A percentile compares a stretch with the other conserved stretches of the same genome.
Conservation (phyloP, 2,797 vertebrate genomes). For the Telmatherina bonti region DNA sequence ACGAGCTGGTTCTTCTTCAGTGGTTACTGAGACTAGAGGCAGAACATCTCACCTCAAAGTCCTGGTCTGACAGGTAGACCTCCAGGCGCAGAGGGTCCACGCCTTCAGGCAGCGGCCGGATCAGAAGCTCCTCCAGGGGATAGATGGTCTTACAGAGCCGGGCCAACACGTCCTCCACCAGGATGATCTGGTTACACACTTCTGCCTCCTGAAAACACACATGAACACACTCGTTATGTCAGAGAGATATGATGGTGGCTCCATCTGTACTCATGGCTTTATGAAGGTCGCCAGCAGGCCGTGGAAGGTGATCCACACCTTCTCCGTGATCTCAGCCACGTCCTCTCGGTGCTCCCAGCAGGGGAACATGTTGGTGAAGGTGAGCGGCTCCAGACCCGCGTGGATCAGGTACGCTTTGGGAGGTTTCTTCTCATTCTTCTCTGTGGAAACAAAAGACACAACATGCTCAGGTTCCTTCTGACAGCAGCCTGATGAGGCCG, state of each 20-base stretch:
- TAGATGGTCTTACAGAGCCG: slow-evolving; percentile 90
- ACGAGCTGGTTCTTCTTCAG: not conserved
- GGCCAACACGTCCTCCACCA: slow-evolving; percentile 93
- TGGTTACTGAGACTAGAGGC: no score
- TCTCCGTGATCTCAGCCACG: slow-evolving; percentile 95
- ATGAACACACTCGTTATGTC: not conserved
- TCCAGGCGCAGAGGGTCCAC: slow-evolving; percentile 94
- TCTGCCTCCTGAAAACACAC: slow-evolving; percentile 87
- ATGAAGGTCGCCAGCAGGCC: not conserved
- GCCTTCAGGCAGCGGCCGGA: slow-evolving; percentile 91
- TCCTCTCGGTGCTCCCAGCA: slow-evolving; percentile 98
- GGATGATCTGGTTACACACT: slow-evolving; percentile 92
- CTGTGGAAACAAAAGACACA: slow-evolving; percentile 80
- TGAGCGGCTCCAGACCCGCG: slow-evolving; percentile 96
- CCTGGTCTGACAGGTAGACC: slow-evolving; percentile 92
- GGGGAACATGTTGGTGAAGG: slow-evolving; percentile 99
- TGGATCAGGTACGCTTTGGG: slow-evolving; percentile 98
- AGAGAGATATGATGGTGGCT: not conserved
- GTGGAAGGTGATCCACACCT: no score
- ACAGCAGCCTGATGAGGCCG: no score
- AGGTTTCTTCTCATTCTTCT: slow-evolving; percentile 92
- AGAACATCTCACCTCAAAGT: slow-evolving; percentile 87
- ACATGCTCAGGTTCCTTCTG: not conserved
- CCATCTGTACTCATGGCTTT: not conserved
- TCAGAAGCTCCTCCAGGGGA: slow-evolving; percentile 87